Evolutionary conservation across 2,113 vertebrate genomes (phyloP).

Genomic region (Tringa solitaria): DNA sequence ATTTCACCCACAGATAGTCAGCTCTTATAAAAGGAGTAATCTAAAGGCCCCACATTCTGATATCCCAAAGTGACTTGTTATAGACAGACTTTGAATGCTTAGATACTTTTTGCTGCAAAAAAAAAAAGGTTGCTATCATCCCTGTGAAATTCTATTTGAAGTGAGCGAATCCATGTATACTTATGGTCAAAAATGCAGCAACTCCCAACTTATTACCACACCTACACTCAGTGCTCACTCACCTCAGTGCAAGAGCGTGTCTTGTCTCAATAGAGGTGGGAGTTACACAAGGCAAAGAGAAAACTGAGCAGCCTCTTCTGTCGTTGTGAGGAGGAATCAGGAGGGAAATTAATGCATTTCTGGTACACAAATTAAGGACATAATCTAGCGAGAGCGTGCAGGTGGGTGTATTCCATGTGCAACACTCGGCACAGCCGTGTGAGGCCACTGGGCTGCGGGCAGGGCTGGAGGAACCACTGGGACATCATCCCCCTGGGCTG

Average conservation of each 20-base stretch:
- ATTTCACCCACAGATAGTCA: background rate
- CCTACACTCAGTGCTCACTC: background rate
- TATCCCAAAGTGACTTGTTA: background rate
- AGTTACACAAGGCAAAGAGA: background rate
- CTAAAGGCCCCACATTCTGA: background rate
- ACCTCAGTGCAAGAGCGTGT: background rate
- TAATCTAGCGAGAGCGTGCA: fast-evolving
- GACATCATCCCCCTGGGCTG: background rate
- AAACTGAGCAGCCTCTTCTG: background rate
- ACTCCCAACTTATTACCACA: background rate
- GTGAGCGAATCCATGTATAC: background rate
- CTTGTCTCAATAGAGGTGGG: background rate
- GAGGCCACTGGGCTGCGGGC: fast-evolving
- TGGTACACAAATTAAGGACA: background rate
- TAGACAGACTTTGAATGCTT: background rate
- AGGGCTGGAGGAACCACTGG: background rate
- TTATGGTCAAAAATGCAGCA: background rate
- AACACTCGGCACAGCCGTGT: background rate
- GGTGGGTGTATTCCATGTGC: fast-evolving
- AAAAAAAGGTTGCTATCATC: background rate
- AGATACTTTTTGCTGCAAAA: background rate
- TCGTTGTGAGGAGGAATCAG: background rate
- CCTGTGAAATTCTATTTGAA: background rate
- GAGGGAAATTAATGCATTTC: background rate
- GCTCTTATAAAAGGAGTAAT: background rate